Evolutionary conservation across 2,888 invertebrate species (phyloP), one percentile per base, ranked within the genome.

Genomic region (Chrysina gloriosa): DNA sequence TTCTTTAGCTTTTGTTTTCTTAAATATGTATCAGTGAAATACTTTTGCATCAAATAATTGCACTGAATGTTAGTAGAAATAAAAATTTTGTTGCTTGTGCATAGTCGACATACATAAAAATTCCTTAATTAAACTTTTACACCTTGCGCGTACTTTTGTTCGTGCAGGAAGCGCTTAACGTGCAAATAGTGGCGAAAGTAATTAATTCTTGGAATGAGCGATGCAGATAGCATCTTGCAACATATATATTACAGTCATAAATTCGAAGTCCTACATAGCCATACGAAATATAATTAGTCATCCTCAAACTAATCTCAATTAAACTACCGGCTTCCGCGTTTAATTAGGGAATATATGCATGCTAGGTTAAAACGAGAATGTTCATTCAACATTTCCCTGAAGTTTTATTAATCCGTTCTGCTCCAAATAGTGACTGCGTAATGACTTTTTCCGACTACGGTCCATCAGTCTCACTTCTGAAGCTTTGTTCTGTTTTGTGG

Each of bases 221-320:
- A 7, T 29, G 2, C 29, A 52, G 52, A 52, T 52, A 52, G 31
- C 27, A 52, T 52, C 52, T 52, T 16, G 5, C 1, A 52, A 31
- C 52, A 5, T 31, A 45, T 45, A 19, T 19, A 45, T 19, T 2
- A 45, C 9, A 16, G 52, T 6, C 19, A 29, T 6, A 29, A 29
- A 52, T 52, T 52, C 16, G 29, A 52, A 31, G n/a, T 29, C 31
- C 16, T 1, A 19, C 16, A 52, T 45, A 45, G n/a, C 47, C 11
- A 27, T 29, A 29, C 27, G 14, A 11, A 52, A 52, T 29, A 14
- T 52, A 52, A 52, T 52, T 52, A 52, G 29, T 52, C 29, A 5
- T 29, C 11, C 45, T 21, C 9, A 6, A 9, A 45, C 21, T 45
- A 29, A 52, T 52, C 31, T 52, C 31, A 52, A 52, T 31, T 52